phyloP scores from a whole-genome alignment of 1,140 invertebrate species.

The Dufourea novaeangliae region DNA sequence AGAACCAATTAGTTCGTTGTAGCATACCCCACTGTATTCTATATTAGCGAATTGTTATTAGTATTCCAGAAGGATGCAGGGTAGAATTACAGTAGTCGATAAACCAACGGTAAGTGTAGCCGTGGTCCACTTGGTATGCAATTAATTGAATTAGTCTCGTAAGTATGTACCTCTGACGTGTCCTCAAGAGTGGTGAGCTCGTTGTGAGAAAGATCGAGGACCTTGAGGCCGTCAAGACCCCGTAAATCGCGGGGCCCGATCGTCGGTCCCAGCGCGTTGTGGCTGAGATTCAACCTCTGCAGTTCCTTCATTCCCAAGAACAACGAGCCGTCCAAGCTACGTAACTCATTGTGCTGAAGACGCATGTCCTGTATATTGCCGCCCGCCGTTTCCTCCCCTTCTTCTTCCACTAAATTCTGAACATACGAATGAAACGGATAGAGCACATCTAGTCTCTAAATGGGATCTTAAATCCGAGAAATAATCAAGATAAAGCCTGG shows the following conservation, averaged over 20 bases:
- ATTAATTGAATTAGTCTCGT: neutral
- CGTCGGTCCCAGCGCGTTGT: conserved; percentile 86
- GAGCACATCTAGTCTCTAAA: neutral
- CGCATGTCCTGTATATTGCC: conserved; percentile 86
- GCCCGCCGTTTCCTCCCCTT: conserved; percentile 79
- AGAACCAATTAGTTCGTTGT: too few relatives aligned
- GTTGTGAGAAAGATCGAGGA: conserved; percentile 90
- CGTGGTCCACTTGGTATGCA: neutral
- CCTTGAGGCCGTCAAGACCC: conserved; percentile 86
- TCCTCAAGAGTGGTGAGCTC: conserved; percentile 88
- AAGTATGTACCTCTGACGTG: conserved; percentile 86
- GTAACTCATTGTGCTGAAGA: conserved; percentile 87
- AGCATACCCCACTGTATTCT: too few relatives aligned
- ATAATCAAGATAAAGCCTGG: too few relatives aligned
- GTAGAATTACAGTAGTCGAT: too few relatives aligned
- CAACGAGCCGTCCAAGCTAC: conserved; percentile 87
- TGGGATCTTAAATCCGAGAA: neutral
- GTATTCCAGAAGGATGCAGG: too few relatives aligned
- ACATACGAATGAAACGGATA: conserved; percentile 17
- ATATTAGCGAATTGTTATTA: too few relatives aligned
- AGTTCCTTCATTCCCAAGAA: conserved; percentile 87
- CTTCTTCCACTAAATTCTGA: conserved; percentile 88
- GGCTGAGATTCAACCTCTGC: conserved; percentile 87
- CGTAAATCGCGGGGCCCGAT: conserved; percentile 89
- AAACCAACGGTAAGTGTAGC: too few relatives aligned